Evolutionary conservation across 1,140 invertebrate genomes (phyloP).

Genomic region (Notospermus geniculatus): DNA sequence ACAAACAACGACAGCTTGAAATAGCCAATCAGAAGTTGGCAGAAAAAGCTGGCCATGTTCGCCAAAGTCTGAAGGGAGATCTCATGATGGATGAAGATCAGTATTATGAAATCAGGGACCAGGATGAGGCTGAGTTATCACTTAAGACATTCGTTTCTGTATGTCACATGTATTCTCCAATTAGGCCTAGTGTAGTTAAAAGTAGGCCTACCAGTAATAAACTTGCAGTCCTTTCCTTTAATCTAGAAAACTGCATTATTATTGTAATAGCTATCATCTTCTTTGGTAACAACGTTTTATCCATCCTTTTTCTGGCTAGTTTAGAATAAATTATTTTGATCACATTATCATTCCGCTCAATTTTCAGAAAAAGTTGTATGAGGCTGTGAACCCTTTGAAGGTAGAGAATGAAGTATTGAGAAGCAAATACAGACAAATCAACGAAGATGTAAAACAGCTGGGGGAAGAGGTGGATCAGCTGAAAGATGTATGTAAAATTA

Average conservation of each 20-base stretch:
- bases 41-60: conserved; percentile 51
- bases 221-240: no score
- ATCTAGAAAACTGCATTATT: not conserved
- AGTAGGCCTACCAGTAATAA: no score
- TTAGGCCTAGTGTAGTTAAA: no score
- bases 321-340: no score
- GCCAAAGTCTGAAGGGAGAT: conserved; percentile 39
- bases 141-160: conserved; percentile 55
- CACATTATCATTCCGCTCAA: conserved; percentile 14
- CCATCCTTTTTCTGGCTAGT: no score
- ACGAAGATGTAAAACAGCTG: conserved; percentile 33
- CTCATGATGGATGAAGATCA: conserved; percentile 49
- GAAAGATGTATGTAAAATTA: no score
- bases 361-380: conserved; percentile 45
- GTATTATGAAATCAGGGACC: conserved; percentile 44
- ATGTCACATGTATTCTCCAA: no score
- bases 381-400: conserved; percentile 40
- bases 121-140: conserved; percentile 47
- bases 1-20: conserved; percentile 51
- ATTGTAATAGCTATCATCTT: not conserved
- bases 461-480: conserved; percentile 33
- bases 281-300: no score
- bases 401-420: conserved; percentile 41
- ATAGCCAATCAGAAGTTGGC: conserved; percentile 50
- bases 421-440: conserved; percentile 32